Percentiles rank a stretch among this genome's conserved stretches.
Evolutionary conservation across 2,888 invertebrate genomes (phyloP).

Genomic region (Orthonychiurus folsomi): DNA sequence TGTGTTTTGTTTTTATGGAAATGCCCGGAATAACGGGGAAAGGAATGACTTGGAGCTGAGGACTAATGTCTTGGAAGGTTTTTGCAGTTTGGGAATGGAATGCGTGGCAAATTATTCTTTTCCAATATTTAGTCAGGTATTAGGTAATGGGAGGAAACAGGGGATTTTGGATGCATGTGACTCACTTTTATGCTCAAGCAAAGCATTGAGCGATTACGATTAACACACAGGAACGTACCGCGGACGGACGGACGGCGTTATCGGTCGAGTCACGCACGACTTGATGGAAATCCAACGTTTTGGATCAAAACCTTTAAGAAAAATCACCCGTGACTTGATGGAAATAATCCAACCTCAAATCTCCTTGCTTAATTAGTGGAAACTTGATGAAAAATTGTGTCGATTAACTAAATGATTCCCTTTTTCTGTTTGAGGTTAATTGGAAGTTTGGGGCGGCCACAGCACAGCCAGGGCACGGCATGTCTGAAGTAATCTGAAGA

Average conservation of each 20-base stretch:
- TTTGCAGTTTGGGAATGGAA: background rate
- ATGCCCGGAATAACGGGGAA: too few relatives aligned
- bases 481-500: too few relatives aligned
- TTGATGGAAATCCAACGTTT: too few relatives aligned
- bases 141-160: background rate
- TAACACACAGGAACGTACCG: too few relatives aligned
- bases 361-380: background rate
- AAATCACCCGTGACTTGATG: background rate
- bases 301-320: background rate
- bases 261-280: background rate
- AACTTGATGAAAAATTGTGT: background rate
- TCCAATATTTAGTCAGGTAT: background rate
- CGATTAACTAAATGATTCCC: background rate
- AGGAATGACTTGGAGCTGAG: too few relatives aligned
- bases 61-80: constrained; percentile 1
- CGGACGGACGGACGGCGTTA: too few relatives aligned
- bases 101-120: constrained; percentile 1
- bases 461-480: constrained; percentile 11
- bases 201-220: too few relatives aligned
- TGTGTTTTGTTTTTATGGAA: too few relatives aligned
- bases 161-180: too few relatives aligned
- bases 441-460: background rate
- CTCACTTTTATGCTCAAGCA: too few relatives aligned
- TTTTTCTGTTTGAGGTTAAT: background rate
- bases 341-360: background rate